These are phyloP conservation scores for Catharus fuscescens DNA, from an alignment of 2,113 vertebrate genomes.

Conservation along the genomic window DNA sequence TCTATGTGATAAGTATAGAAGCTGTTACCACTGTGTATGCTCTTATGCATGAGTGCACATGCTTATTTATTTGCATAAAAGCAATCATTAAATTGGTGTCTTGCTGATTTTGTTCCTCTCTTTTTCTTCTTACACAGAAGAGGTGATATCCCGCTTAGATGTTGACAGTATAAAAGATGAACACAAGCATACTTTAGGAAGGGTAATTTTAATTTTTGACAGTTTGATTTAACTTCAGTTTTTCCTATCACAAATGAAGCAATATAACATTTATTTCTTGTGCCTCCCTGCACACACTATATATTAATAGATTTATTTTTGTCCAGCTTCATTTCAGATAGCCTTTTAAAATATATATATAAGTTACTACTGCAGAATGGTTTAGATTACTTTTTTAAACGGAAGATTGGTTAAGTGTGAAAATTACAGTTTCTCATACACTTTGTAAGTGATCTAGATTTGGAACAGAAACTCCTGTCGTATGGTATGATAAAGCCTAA, in stretches of 20 bases:
- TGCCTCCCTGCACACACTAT: neutral
- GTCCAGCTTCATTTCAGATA: neutral
- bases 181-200: neutral
- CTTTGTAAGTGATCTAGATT: neutral
- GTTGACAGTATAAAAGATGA: neutral
- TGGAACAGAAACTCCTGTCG: neutral
- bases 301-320: constrained; percentile 14
- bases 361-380: neutral
- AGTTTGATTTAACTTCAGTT: constrained; percentile 19
- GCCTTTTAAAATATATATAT: neutral
- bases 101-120: neutral
- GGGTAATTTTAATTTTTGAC: constrained; percentile 16
- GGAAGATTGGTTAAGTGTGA: neutral
- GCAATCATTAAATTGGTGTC: neutral
- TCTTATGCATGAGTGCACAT: neutral
- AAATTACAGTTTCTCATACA: neutral
- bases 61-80: neutral
- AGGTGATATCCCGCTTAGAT: neutral
- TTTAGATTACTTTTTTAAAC: neutral
- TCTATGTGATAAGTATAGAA: neutral
- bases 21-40: neutral
- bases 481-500: neutral
- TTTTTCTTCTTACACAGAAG: neutral
- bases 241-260: neutral
- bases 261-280: neutral